Conservation (phyloP, 2,888 invertebrate genomes). For the Allophyes oxyacanthae region DNA sequence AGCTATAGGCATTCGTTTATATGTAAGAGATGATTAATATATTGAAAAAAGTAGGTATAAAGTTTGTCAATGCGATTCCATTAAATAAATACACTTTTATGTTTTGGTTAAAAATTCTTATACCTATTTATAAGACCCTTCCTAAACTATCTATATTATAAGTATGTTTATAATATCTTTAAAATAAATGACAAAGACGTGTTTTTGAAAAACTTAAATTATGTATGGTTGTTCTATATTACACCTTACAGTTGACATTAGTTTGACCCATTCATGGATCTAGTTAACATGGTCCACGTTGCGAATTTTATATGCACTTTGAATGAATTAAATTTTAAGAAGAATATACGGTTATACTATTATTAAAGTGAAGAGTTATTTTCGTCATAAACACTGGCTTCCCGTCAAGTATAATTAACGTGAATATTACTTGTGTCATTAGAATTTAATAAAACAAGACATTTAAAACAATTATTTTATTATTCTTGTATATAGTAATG, state of each 20-base stretch:
- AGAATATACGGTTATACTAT: too few species aligned
- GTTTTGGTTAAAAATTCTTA: slow-evolving; percentile 59
- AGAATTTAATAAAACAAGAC: slow-evolving; percentile 64
- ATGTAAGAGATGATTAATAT: slow-evolving; percentile 70
- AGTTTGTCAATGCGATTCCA: slow-evolving; percentile 75
- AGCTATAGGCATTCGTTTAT: slow-evolving; percentile 74
- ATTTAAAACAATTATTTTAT: slow-evolving; percentile 87
- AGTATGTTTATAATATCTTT: slow-evolving; percentile 12
- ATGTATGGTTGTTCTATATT: neutral
- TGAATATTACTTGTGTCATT: slow-evolving; percentile 10
- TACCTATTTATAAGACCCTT: slow-evolving; percentile 20
- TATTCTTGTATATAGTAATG: slow-evolving; percentile 85
- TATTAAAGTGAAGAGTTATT: neutral
- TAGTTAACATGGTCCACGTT: too few species aligned
- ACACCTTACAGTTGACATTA: too few species aligned
- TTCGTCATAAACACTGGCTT: neutral
- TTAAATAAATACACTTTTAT: slow-evolving; percentile 75
- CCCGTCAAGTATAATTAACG: neutral
- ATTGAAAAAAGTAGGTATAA: slow-evolving; percentile 58
- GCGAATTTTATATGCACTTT: too few species aligned
- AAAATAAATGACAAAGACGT: neutral
- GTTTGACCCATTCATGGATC: too few species aligned
- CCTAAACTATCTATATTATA: slow-evolving; percentile 14
- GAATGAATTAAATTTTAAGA: too few species aligned
- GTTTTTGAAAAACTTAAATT: neutral